A percentile compares a stretch with the other conserved stretches of the same genome.
Evolutionary conservation across 2,113 vertebrate species (phyloP).

Genomic region (Ameiurus melas): DNA sequence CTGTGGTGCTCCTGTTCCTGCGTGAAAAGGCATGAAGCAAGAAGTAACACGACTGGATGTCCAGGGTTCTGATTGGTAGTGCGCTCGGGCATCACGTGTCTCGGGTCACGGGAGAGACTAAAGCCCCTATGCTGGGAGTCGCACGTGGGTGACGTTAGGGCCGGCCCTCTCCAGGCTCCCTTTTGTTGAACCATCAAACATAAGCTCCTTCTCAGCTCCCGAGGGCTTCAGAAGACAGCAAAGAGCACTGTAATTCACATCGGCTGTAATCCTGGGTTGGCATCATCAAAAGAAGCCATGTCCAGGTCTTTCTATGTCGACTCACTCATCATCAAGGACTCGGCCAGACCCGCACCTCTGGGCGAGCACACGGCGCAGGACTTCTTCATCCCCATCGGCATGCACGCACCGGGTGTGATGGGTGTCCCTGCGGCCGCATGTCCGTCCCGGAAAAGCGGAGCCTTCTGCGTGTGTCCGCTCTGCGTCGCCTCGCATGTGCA

Average conservation of each 20-base stretch:
- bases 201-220: constrained; percentile 88
- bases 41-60: constrained; percentile 65
- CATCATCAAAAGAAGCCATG: constrained; percentile 71
- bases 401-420: constrained; percentile 91
- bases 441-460: constrained; percentile 87
- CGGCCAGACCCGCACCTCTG: constrained; percentile 78
- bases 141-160: constrained; percentile 91
- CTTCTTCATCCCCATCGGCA: constrained; percentile 90
- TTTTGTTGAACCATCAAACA: constrained; percentile 92
- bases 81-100: constrained; percentile 85
- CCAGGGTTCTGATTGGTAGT: constrained; percentile 76
- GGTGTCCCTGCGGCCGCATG: constrained; percentile 84
- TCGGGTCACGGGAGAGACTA: constrained; percentile 74
- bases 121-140: constrained; percentile 81
- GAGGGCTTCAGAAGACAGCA: constrained; percentile 78
- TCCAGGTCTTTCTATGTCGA: constrained; percentile 98
- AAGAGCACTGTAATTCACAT: constrained; percentile 34
- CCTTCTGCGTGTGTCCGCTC: constrained; percentile 94
- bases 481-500: constrained; percentile 97
- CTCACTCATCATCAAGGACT: constrained; percentile 96
- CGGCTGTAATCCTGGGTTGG: constrained; percentile 23
- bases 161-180: constrained; percentile 96
- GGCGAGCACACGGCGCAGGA: constrained; percentile 82
- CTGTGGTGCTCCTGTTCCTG: constrained; percentile 43
- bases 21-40: constrained; percentile 65